Evolutionary conservation across 2,797 vertebrate species (phyloP).

Genomic region (Orestias chungarensis): DNA sequence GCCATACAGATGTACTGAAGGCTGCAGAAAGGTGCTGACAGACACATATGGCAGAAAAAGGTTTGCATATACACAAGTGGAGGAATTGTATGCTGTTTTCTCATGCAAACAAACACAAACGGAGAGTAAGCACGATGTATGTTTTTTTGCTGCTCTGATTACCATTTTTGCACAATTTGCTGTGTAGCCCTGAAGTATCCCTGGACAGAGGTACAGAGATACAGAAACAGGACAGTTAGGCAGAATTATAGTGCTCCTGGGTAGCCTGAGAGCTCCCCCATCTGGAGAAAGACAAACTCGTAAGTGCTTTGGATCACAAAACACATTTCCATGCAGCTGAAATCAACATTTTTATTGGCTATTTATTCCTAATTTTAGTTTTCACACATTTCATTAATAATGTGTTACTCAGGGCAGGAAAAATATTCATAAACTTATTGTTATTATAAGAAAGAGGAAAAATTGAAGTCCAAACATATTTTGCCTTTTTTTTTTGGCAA

Average conservation of each 20-base stretch:
- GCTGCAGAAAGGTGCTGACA: slow-evolving; percentile 16
- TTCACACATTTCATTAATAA: slow-evolving; percentile 8
- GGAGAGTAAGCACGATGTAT: slow-evolving; percentile 63
- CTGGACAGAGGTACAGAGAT: slow-evolving; percentile 37
- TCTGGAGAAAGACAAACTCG: slow-evolving; percentile 52
- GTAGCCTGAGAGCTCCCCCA: slow-evolving; percentile 73
- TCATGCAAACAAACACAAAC: slow-evolving; percentile 45
- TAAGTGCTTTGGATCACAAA: slow-evolving; percentile 12
- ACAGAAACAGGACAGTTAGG: slow-evolving; percentile 12
- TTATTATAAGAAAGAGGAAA: slow-evolving; percentile 19
- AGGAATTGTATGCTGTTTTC: slow-evolving; percentile 29
- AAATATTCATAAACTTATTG: slow-evolving; percentile 24
- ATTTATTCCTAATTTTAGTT: slow-evolving; percentile 12
- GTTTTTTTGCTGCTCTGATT: slow-evolving; percentile 58
- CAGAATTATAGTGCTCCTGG: slow-evolving; percentile 9
- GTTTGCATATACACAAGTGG: slow-evolving; percentile 26
- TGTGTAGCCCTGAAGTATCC: slow-evolving; percentile 57
- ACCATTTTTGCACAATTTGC: slow-evolving; percentile 61
- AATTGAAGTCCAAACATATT: slow-evolving; percentile 37
- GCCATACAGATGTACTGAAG: slow-evolving; percentile 9
- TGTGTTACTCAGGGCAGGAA: slow-evolving; percentile 10
- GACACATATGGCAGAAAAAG: slow-evolving; percentile 23
- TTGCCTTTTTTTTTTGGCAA: not conserved
- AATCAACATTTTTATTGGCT: slow-evolving; percentile 14
- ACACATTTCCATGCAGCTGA: slow-evolving; percentile 28